Base-by-base conservation (phyloP, 2,888 invertebrate genomes). In the Trichopoda pennipes region DNA sequence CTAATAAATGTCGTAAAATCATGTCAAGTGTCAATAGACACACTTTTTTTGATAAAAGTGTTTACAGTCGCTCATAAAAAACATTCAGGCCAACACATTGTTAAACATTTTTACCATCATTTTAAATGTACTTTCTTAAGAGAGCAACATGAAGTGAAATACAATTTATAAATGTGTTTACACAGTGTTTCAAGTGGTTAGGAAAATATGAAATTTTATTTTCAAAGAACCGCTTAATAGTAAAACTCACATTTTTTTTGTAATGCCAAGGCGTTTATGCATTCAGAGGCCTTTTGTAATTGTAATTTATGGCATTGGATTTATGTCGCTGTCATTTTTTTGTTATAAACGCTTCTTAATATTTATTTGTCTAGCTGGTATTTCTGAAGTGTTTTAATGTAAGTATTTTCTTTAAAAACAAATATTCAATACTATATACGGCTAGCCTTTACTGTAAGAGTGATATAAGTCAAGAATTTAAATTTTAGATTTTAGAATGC, bases 1-100 rank as follows among this genome's bases (percentile, higher is more conserved):
- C 78, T 79, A 82, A 82, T 82, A 82, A 82, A 78, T 79, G 81
- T 82, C 75, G 55, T 82, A 49, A 74, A 70, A 79, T 72, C 81
- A 82, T 79, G 78, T 78, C 81, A 82, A 78, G 79, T 82, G 81
- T 79, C 81, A 82, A 82, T 82, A 82, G 81, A 82, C 78, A 78
- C 70, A 68, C 60, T 32, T 56, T 73, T 70, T 63, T 38, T 44
- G 42, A 12, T 42, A 44, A 14, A 68, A 81, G 49, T 72, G 53
- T 78, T 75, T 78, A 78, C 81, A 82, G 75, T 79, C 78, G 55
- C 47, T 82, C 75, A 70, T 75, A 82, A 81, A 81, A 78, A 56
- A 70, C 74, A 38, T 12, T 38, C 12, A 38, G 3, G 38, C 10
- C 38, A 38, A 38, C 38, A 78, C 73, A 77, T 75, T 76, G 63